These are phyloP conservation scores for Hemicrepidius hirtus DNA, from an alignment of 2,888 invertebrate genomes.

Conservation along the genomic window DNA sequence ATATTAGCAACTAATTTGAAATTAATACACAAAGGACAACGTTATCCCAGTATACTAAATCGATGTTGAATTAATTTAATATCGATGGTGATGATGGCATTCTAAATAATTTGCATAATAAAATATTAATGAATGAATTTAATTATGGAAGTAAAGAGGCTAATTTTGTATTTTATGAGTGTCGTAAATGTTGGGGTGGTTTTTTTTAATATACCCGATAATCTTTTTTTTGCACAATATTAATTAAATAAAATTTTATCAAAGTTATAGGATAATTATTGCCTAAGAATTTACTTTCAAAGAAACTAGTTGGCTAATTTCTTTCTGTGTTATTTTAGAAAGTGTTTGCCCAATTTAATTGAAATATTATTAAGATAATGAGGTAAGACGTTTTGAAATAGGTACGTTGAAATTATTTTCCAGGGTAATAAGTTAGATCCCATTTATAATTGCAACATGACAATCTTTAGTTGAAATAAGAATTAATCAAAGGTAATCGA, in stretches of 20 bases:
- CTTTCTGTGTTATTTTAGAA: slow-evolving; percentile 37
- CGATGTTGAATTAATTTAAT: slow-evolving; percentile 21
- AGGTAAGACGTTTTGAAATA: slow-evolving; percentile 21
- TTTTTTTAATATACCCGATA: not conserved
- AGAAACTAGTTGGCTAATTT: slow-evolving; percentile 34
- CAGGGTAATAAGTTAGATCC: slow-evolving; percentile 9
- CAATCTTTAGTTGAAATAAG: not conserved
- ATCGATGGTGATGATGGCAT: slow-evolving; percentile 25
- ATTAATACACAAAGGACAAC: slow-evolving; percentile 29
- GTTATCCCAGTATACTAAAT: slow-evolving; percentile 25
- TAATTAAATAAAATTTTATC: slow-evolving; percentile 1
- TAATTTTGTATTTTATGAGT: slow-evolving; percentile 1
- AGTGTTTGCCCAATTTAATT: slow-evolving; percentile 34
- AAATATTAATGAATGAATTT: slow-evolving; percentile 30
- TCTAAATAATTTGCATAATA: slow-evolving; percentile 38
- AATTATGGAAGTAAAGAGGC: slow-evolving; percentile 11
- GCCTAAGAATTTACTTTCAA: slow-evolving; percentile 37
- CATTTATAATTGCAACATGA: slow-evolving; percentile 7
- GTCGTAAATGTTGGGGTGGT: slow-evolving; percentile 14
- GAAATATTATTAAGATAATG: slow-evolving; percentile 29
- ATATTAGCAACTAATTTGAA: slow-evolving; percentile 24
- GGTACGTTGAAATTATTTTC: slow-evolving; percentile 13
- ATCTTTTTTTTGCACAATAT: not conserved
- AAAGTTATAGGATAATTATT: slow-evolving; percentile 15
- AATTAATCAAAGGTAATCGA: not conserved